phyloP scores from a whole-genome alignment of 2,888 invertebrate genomes.

The Lymantria dispar region DNA sequence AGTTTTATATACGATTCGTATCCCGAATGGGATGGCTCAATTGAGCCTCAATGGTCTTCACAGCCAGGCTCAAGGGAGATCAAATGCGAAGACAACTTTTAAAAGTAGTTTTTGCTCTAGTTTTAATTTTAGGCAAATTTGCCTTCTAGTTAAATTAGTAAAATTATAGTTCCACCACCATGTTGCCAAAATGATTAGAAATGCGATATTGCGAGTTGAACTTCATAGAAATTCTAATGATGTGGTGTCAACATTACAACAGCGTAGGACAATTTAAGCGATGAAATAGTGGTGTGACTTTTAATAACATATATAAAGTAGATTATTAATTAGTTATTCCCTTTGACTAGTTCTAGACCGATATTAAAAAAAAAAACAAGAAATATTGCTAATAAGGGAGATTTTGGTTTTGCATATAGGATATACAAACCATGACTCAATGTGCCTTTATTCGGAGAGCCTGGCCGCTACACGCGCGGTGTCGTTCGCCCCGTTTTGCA shows the following conservation, averaged over 20 bases:
- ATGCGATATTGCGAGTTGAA: constrained; percentile 19
- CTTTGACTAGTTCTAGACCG: constrained; percentile 73
- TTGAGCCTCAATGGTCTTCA: constrained; percentile 67
- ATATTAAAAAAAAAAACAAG: constrained; percentile 47
- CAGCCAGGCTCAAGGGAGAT: constrained; percentile 66
- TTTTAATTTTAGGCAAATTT: constrained; percentile 58
- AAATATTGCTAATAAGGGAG: constrained; percentile 54
- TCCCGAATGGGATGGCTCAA: constrained; percentile 67
- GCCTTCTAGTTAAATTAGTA: constrained; percentile 74
- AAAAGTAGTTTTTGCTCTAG: constrained; percentile 54
- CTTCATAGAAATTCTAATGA: constrained; percentile 5
- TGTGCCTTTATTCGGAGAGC: constrained; percentile 80
- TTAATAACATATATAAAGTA: constrained; percentile 64
- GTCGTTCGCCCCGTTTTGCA: constrained; percentile 53
- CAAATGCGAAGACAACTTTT: constrained; percentile 76
- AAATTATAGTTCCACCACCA: constrained; percentile 77
- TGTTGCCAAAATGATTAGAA: constrained; percentile 79
- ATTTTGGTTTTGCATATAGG: constrained; percentile 65
- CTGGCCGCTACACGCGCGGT: constrained; percentile 68
- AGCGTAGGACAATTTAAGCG: constrained; percentile 61
- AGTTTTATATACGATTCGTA: constrained; percentile 67
- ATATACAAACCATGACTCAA: constrained; percentile 73
- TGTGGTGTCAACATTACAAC: constrained; percentile 72
- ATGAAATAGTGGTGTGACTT: constrained; percentile 75
- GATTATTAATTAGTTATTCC: constrained; percentile 55